These are phyloP conservation scores for Hydroisotoma schaefferi DNA, from an alignment of 2,888 invertebrate species.

Conservation along the genomic window DNA sequence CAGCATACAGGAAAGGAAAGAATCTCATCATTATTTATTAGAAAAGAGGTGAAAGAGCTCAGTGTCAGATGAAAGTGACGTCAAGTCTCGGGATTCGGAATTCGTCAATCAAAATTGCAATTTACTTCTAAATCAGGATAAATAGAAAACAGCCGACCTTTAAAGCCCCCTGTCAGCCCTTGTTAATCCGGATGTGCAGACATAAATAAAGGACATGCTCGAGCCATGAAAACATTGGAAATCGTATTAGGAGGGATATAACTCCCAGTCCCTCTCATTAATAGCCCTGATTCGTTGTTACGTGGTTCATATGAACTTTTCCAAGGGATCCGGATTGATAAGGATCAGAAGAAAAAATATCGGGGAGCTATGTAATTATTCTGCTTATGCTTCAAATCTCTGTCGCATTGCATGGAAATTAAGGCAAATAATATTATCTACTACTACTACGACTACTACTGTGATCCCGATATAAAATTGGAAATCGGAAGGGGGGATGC, in stretches of 20 bases:
- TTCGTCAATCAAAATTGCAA: constrained; percentile 6
- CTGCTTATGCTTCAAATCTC: constrained; percentile 7
- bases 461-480: too few species aligned
- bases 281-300: too few species aligned
- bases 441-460: too few species aligned
- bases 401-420: constrained; percentile 1
- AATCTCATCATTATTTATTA: too few species aligned
- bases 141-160: constrained; percentile 17
- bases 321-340: constrained; percentile 10
- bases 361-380: neutral
- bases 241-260: too few species aligned
- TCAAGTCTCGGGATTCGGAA: too few species aligned
- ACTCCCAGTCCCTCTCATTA: constrained; percentile 12
- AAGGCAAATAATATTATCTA: neutral
- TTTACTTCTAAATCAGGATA: constrained; percentile 5
- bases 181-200: constrained; percentile 17
- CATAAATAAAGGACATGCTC: constrained; percentile 15
- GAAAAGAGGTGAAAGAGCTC: too few species aligned
- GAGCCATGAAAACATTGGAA: constrained; percentile 7
- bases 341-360: constrained; percentile 6
- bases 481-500: too few species aligned
- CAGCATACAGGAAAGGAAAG: too few species aligned
- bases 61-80: too few species aligned
- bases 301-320: too few species aligned
- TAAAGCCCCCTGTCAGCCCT: constrained; percentile 14